Percentiles rank a stretch among this genome's conserved stretches.
phyloP scores from a whole-genome alignment of 2,888 invertebrate species.

The Cryptosula pallasiana region DNA sequence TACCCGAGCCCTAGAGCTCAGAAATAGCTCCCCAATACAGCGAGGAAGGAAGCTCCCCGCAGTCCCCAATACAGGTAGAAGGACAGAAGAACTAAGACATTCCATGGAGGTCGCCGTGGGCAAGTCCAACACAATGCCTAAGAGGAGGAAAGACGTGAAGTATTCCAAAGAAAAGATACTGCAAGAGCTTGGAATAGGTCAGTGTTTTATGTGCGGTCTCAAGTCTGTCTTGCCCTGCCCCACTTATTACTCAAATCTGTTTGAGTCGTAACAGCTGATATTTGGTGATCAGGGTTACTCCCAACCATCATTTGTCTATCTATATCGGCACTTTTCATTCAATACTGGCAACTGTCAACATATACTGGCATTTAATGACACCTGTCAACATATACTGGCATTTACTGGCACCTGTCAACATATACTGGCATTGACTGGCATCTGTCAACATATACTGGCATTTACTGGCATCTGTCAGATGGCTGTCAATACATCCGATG shows the following conservation, averaged over 20 bases:
- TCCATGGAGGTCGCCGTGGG: background rate
- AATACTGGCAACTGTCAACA: too few species aligned
- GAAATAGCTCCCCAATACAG: background rate
- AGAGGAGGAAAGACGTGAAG: slow-evolving; percentile 13
- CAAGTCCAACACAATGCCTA: background rate
- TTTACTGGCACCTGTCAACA: too few species aligned
- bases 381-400: too few species aligned
- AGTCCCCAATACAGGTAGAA: background rate
- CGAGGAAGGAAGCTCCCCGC: background rate
- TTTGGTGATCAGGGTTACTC: too few species aligned
- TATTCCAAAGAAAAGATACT: slow-evolving; percentile 15
- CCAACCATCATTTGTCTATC: too few species aligned
- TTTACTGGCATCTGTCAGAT: too few species aligned
- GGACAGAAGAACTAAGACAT: background rate
- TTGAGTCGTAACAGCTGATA: too few species aligned
- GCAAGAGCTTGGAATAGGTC: slow-evolving; percentile 24
- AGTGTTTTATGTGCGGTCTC: background rate
- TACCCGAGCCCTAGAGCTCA: background rate
- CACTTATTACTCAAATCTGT: background rate
- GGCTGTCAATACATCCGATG: background rate
- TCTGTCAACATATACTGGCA: too few species aligned
- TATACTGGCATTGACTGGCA: too few species aligned
- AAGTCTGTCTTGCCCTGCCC: background rate
- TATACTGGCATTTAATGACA: too few species aligned
- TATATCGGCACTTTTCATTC: too few species aligned